phyloP scores from a whole-genome alignment of 2,113 vertebrate genomes.

The Rutilus rutilus region DNA sequence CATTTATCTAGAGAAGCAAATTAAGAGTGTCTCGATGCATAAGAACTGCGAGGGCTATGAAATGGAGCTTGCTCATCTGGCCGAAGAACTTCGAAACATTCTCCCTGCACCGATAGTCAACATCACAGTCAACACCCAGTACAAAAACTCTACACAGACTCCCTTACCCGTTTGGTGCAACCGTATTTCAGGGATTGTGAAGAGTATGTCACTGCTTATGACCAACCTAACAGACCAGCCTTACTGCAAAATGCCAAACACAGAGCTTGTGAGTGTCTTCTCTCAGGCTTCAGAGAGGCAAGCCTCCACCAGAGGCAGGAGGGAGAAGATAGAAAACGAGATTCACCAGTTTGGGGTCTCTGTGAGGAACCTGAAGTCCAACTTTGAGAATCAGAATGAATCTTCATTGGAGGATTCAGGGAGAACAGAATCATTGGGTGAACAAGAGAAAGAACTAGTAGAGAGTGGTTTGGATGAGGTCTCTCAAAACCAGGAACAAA shows the following conservation, averaged over 20 bases:
- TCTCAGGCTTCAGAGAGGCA: constrained; percentile 67
- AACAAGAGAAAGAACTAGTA: constrained; percentile 8
- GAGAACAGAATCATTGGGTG: constrained; percentile 14
- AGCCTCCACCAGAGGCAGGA: constrained; percentile 60
- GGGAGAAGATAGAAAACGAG: constrained; percentile 82
- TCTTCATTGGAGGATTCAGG: constrained; percentile 51
- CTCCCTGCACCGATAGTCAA: constrained; percentile 88
- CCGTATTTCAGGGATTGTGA: constrained; percentile 84
- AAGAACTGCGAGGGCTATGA: constrained; percentile 84
- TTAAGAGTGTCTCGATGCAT: constrained; percentile 83
- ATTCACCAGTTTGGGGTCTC: constrained; percentile 91
- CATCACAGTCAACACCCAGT: constrained; percentile 85
- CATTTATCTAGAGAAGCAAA: constrained; percentile 87
- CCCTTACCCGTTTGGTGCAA: constrained; percentile 86
- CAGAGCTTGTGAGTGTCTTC: constrained; percentile 76
- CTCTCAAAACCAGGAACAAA: constrained; percentile 41
- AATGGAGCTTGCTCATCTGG: constrained; percentile 84
- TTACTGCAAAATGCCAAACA: constrained; percentile 76
- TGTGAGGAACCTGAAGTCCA: constrained; percentile 83
- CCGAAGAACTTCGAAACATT: constrained; percentile 83
- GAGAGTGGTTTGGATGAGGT: background rate
- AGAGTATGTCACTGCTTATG: constrained; percentile 88
- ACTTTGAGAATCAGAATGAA: constrained; percentile 79
- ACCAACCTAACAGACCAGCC: constrained; percentile 75
- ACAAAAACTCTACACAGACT: constrained; percentile 73